A percentile compares a stretch with the other conserved stretches of the same genome.
Evolutionary conservation across 2,797 vertebrate species (phyloP).

Genomic region (Periparus ater): DNA sequence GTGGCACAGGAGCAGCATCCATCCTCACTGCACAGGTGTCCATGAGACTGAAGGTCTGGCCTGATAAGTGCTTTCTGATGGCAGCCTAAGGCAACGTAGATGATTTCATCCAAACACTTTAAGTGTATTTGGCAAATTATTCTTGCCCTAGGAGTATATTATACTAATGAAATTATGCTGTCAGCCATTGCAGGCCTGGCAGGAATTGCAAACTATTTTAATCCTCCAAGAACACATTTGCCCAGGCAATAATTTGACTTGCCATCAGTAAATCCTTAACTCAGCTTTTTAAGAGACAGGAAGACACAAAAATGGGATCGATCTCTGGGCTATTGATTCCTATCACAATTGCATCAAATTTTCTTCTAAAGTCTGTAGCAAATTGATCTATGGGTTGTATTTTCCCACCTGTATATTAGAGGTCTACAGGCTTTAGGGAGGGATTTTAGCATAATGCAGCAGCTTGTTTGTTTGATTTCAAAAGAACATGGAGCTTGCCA

Average conservation of each 20-base stretch:
- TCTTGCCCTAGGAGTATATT: neutral
- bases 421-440: neutral
- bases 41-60: neutral
- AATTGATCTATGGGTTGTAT: neutral
- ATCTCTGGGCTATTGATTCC: neutral
- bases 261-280: slow-evolving; percentile 4
- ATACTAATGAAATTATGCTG: neutral
- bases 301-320: neutral
- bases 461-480: slow-evolving; percentile 15
- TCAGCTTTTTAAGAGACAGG: slow-evolving; percentile 28
- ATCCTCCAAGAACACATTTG: slow-evolving; percentile 17
- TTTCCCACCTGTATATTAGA: neutral
- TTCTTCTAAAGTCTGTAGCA: neutral
- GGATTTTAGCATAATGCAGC: neutral
- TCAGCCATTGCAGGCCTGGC: slow-evolving; percentile 6
- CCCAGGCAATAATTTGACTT: slow-evolving; percentile 3
- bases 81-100: neutral
- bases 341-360: neutral
- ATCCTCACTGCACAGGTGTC: fast-evolving
- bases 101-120: neutral
- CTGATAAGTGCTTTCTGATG: neutral
- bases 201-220: slow-evolving; percentile 24
- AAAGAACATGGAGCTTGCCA: neutral
- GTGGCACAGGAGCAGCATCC: fast-evolving
- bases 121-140: slow-evolving; percentile 5